Evolutionary conservation across 2,888 invertebrate genomes (phyloP), one percentile per base, ranked within the genome.

Genomic region (Microctonus hyperodae): DNA sequence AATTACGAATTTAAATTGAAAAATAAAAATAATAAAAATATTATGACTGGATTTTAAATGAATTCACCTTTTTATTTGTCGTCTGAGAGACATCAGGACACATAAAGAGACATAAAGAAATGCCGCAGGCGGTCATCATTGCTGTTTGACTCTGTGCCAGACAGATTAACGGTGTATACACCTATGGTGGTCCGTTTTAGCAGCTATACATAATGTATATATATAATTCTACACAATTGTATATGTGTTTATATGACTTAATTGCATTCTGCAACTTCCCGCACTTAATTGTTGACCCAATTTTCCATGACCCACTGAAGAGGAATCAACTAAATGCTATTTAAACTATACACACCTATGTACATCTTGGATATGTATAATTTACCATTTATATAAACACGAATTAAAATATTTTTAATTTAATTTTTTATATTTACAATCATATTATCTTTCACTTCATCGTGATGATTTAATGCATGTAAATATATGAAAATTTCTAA

Each of bases 271-370:
- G 9, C 20, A 7, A 44, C 44, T 44, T 16, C 9, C n/a, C 11
- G 11, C 58, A 37, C 23, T 20, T 44, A 40, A n/a, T 44, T 23
- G 61, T 33, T 64, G 71, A 72, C 74, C 73, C 69, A 70, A 74
- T 74, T 74, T 73, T 68, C n/a, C 70, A 44, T 74, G 72, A 74
- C 74, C 74, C 70, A 74, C 71, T 74, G 70, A 53, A 37, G 40
- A 23, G 22, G 35, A 56, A 44, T 50, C 64, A 37, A n/a, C 37
- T 37, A 35, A 58, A 57, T 13, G n/a, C 44, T 60, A 56, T 65
- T 65, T 55, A n/a, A n/a, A 22, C 53, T 3, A 7, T 5, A 4
- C 5, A 28, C 7, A n/a, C n/a, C n/a, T n/a, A n/a, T n/a, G 7
- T 65, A 4, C 60, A 58, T 7, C 35, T 57, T 37, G n/a, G 37